These are phyloP conservation scores for Ceraclea dissimilis DNA, from an alignment of 2,888 invertebrate genomes.

Conservation along the genomic window DNA sequence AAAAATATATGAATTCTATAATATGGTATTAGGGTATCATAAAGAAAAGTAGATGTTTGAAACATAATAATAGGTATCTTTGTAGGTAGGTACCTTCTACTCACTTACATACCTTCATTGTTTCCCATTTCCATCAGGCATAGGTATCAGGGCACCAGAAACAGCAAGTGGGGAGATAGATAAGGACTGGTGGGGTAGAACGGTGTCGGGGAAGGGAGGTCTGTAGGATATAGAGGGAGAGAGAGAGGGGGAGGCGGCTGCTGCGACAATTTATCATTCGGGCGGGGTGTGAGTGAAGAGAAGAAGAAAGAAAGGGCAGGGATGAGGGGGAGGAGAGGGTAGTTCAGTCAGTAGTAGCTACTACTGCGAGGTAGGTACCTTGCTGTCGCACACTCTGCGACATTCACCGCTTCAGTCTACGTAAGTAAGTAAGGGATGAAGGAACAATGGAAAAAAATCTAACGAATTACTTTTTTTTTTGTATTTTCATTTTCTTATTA, in stretches of 20 bases:
- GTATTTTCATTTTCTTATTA: neutral
- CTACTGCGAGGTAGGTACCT: neutral
- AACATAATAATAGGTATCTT: too few species aligned
- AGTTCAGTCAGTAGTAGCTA: too few species aligned
- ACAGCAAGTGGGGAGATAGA: conserved; percentile 24
- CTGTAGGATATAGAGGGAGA: conserved; percentile 10
- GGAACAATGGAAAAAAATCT: conserved; percentile 15
- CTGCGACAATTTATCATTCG: conserved; percentile 30
- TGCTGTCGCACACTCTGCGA: conserved; percentile 31
- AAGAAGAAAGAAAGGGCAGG: conserved; percentile 27
- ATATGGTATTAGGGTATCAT: conserved; percentile 6
- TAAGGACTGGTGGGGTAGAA: conserved; percentile 21
- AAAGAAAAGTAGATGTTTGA: conserved; percentile 2
- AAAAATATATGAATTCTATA: too few species aligned
- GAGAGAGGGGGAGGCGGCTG: conserved; percentile 24
- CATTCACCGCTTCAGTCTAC: conserved; percentile 32
- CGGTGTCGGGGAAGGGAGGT: neutral
- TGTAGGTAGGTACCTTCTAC: too few species aligned
- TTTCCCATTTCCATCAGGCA: conserved; percentile 27
- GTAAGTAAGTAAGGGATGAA: neutral
- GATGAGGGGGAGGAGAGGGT: conserved; percentile 32
- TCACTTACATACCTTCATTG: conserved; percentile 15
- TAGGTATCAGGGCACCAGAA: conserved; percentile 24
- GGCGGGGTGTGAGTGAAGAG: conserved; percentile 26
- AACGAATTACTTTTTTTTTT: conserved; percentile 7